A percentile compares a stretch with the other conserved stretches of the same genome.
Evolutionary conservation across 2,113 vertebrate genomes (phyloP).

Genomic region (Dromas ardeola): DNA sequence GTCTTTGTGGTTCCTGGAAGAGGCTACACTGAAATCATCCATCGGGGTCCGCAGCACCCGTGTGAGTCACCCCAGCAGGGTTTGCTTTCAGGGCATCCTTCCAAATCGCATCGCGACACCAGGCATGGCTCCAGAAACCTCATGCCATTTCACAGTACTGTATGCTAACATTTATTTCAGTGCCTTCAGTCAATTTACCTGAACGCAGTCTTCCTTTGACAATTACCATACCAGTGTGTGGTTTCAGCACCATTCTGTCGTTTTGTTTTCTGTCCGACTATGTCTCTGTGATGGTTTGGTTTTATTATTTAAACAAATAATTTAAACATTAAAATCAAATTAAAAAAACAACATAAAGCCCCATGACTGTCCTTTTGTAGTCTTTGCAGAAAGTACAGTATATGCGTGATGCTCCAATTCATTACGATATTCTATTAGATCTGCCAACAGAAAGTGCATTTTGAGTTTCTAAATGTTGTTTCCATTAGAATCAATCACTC

Average conservation of each 20-base stretch:
- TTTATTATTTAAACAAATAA: slow-evolving; percentile 24
- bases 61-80: neutral
- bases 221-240: neutral
- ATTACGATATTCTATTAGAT: slow-evolving; percentile 69
- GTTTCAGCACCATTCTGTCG: neutral
- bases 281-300: neutral
- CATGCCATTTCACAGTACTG: neutral
- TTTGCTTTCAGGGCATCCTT: neutral
- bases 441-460: slow-evolving; percentile 80
- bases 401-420: slow-evolving; percentile 65
- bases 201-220: neutral
- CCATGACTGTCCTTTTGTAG: slow-evolving; percentile 47
- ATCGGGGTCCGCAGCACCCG: fast-evolving
- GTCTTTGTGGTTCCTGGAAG: neutral
- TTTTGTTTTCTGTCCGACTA: neutral
- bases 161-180: neutral
- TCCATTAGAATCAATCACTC: slow-evolving; percentile 93
- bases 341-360: neutral
- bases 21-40: neutral
- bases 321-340: slow-evolving; percentile 40
- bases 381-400: slow-evolving; percentile 52
- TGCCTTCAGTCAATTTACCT: neutral
- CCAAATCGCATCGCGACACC: fast-evolving
- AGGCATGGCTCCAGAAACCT: neutral
- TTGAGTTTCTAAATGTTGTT: slow-evolving; percentile 86